These are phyloP conservation scores for Neoascia interrupta DNA, from an alignment of 2,888 invertebrate genomes.

Conservation along the genomic window DNA sequence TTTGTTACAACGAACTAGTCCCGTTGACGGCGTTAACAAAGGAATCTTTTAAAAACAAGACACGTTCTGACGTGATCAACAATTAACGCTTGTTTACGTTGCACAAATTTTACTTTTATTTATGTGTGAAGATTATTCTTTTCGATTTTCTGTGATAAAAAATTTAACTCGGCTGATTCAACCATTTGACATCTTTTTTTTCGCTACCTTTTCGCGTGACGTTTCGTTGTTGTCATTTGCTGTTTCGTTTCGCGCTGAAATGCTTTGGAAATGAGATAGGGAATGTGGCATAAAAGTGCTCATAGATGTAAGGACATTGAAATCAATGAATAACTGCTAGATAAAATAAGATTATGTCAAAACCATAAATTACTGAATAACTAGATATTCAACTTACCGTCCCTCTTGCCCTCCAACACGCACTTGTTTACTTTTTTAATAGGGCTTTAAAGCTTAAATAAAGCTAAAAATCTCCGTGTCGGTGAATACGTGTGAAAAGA, in stretches of 20 bases:
- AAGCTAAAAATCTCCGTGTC: too few species aligned
- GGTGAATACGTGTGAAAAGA: too few species aligned
- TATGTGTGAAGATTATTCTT: neutral
- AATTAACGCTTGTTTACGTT: neutral
- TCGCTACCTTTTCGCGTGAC: conserved; percentile 13
- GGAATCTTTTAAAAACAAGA: conserved; percentile 15
- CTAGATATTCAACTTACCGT: too few species aligned
- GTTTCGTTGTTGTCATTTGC: conserved; percentile 42
- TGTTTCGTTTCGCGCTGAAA: conserved; percentile 8
- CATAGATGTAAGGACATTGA: neutral
- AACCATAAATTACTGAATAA: too few species aligned
- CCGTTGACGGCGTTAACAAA: conserved; percentile 5
- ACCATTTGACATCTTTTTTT: neutral
- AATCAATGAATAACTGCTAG: neutral
- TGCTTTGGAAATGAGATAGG: neutral
- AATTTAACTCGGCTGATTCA: conserved; percentile 38
- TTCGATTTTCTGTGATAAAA: conserved; percentile 6
- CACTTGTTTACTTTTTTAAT: too few species aligned
- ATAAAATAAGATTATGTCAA: neutral
- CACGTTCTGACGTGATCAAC: neutral
- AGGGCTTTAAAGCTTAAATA: too few species aligned
- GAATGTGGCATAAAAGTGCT: neutral
- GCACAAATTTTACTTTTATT: neutral
- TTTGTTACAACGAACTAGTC: conserved; percentile 44
- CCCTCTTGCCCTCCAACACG: too few species aligned